Conservation (phyloP, 2,797 vertebrate species). For the Novumbra hubbsi region DNA sequence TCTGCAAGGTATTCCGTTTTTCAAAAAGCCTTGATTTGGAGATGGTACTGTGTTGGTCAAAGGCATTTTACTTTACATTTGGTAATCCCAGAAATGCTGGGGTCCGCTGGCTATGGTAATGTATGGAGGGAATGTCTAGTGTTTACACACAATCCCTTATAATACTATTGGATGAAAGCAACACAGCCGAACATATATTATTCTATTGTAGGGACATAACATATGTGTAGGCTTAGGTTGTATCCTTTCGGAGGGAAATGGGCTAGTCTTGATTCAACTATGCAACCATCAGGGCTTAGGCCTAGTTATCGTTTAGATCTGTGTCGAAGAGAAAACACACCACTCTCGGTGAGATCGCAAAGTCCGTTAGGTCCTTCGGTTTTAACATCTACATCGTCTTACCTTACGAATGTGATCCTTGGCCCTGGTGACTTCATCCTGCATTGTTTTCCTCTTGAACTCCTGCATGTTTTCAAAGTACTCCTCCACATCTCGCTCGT, state of each 20-base stretch:
- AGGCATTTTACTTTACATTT: too few species aligned
- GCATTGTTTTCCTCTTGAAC: constrained; percentile 82
- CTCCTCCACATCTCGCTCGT: constrained; percentile 70
- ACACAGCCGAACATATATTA: too few species aligned
- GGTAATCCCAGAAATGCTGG: not conserved
- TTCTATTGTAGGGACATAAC: too few species aligned
- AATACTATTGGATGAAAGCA: too few species aligned
- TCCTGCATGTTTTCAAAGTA: constrained; percentile 87
- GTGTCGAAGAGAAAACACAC: not conserved
- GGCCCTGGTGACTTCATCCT: constrained; percentile 74
- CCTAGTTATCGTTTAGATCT: not conserved
- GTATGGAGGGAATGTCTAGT: not conserved
- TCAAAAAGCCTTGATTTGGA: too few species aligned
- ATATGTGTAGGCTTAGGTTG: not conserved
- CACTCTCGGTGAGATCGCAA: not conserved
- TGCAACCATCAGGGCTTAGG: not conserved
- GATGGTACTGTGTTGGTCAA: too few species aligned
- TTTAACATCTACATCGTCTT: constrained; percentile 28
- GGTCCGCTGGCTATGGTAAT: not conserved
- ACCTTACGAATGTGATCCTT: constrained; percentile 78
- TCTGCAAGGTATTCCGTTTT: too few species aligned
- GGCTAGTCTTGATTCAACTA: not conserved
- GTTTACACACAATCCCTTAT: not conserved
- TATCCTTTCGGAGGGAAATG: not conserved
- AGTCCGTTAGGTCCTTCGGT: not conserved